These are phyloP conservation scores for Heliconius melpomene DNA, from an alignment of 1,140 invertebrate species.

Conservation along the genomic window DNA sequence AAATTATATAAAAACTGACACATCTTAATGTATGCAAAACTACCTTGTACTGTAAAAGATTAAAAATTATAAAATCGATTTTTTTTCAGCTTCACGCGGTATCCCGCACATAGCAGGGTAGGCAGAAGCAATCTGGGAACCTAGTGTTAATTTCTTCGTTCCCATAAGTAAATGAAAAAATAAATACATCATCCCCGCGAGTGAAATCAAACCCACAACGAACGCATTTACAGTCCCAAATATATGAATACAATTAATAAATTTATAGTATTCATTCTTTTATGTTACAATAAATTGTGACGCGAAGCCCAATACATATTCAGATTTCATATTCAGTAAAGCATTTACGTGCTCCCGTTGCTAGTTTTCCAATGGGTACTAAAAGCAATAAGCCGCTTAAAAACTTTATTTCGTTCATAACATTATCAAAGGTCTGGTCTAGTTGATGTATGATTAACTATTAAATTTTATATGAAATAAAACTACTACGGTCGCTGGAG, in stretches of 20 bases:
- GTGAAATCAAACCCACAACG: background rate
- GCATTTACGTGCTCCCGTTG: background rate
- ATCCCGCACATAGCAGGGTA: too few species aligned
- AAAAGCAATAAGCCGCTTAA: constrained; percentile 31
- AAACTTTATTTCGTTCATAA: constrained; percentile 13
- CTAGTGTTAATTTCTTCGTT: too few species aligned
- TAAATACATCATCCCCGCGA: too few species aligned
- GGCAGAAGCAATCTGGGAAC: too few species aligned
- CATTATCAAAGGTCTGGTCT: background rate
- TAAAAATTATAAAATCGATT: too few species aligned
- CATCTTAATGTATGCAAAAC: too few species aligned
- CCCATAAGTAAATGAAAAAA: too few species aligned
- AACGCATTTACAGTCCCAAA: background rate
- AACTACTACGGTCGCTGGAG: too few species aligned
- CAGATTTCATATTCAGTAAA: background rate
- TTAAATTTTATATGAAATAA: background rate
- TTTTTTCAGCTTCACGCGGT: too few species aligned
- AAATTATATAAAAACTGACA: too few species aligned
- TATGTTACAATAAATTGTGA: background rate
- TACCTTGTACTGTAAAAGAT: too few species aligned
- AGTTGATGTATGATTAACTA: background rate
- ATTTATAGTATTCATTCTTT: background rate
- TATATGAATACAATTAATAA: background rate
- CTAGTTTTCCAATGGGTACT: constrained; percentile 9
- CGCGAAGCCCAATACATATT: background rate